A percentile compares a stretch with the other conserved stretches of the same genome.
These are phyloP conservation scores for Cinclus mexicanus DNA, from an alignment of 2,113 vertebrate species.

Conservation along the genomic window DNA sequence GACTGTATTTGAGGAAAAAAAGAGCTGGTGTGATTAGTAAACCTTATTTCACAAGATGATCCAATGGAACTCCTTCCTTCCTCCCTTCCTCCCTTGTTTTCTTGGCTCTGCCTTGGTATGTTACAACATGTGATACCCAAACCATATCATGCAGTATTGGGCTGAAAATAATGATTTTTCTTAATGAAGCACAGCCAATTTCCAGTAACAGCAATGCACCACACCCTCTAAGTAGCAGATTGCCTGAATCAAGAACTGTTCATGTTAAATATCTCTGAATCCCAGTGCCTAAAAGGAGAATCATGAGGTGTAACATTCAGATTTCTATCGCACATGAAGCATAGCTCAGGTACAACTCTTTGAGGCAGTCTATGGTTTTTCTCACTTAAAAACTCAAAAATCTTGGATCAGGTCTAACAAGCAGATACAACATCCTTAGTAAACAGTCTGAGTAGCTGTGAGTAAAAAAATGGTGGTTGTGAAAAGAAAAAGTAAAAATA, in stretches of 20 bases:
- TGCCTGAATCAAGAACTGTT: not conserved
- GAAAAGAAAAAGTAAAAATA: not conserved
- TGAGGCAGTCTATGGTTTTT: not conserved
- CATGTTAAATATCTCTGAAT: not conserved
- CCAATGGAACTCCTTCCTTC: not conserved
- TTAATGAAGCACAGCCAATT: not conserved
- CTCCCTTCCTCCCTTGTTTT: not conserved
- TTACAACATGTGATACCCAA: not conserved
- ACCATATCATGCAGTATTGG: not conserved
- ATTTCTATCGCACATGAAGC: not conserved
- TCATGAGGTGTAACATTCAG: not conserved
- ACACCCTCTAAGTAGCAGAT: not conserved
- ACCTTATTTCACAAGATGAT: not conserved
- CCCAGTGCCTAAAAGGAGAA: not conserved
- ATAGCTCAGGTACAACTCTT: not conserved
- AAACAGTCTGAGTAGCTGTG: not conserved
- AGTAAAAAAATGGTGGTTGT: not conserved
- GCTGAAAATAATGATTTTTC: not conserved
- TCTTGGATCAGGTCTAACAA: not conserved
- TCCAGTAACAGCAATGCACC: not conserved
- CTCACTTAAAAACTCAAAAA: not conserved
- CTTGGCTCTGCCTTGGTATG: not conserved
- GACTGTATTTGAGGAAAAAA: not conserved
- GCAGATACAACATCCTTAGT: not conserved
- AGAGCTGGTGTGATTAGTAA: not conserved